Percentiles rank a stretch among this genome's conserved stretches.
Evolutionary conservation across 1,140 invertebrate genomes (phyloP).

Genomic region (Lycorma delicatula): DNA sequence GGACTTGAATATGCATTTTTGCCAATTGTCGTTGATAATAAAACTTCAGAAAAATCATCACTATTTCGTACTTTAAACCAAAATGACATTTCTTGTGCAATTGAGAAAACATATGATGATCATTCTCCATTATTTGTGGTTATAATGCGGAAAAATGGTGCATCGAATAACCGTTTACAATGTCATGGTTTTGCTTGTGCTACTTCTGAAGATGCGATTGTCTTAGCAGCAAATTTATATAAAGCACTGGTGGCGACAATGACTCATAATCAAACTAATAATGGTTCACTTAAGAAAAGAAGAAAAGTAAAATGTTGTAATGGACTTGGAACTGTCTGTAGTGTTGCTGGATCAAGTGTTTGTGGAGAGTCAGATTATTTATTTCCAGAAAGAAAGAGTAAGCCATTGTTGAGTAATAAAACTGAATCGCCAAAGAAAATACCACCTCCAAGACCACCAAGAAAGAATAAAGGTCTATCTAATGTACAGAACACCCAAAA

Average conservation of each 20-base stretch:
- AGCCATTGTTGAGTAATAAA: neutral
- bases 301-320: conserved; percentile 40
- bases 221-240: conserved; percentile 81
- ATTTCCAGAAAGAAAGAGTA: neutral
- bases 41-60: conserved; percentile 61
- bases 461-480: neutral
- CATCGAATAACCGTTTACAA: conserved; percentile 57
- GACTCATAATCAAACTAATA: conserved; percentile 43
- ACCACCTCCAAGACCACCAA: conserved; percentile 2
- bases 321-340: neutral
- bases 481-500: neutral
- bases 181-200: conserved; percentile 87
- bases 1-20: conserved; percentile 62
- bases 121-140: conserved; percentile 85
- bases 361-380: conserved; percentile 6
- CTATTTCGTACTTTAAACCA: conserved; percentile 42
- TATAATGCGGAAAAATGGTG: conserved; percentile 68
- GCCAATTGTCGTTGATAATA: conserved; percentile 72
- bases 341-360: conserved; percentile 14
- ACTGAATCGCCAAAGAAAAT: neutral
- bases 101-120: conserved; percentile 36
- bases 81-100: conserved; percentile 29
- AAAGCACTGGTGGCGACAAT: conserved; percentile 75
- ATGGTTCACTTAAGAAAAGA: conserved; percentile 36
- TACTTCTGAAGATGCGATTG: conserved; percentile 77